Conservation (phyloP, 2,888 invertebrate species). For the Coecobrya sp. region DNA sequence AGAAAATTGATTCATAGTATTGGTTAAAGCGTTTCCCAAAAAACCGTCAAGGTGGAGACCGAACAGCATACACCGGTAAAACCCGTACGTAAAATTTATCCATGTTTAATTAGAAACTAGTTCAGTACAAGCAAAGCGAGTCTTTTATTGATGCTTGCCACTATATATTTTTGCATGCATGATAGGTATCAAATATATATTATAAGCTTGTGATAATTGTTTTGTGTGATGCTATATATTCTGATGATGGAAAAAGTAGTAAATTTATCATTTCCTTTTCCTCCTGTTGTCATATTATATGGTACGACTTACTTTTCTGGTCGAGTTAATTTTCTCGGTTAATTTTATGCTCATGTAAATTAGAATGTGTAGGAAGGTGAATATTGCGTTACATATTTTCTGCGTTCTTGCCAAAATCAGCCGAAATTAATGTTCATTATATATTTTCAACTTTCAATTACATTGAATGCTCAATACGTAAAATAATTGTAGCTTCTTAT, state of each 20-base stretch:
- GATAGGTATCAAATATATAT: background rate
- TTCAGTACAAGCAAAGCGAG: background rate
- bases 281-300: background rate
- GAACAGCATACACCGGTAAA: conserved; percentile 80
- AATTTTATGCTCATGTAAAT: background rate
- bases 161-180: conserved; percentile 38
- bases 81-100: conserved; percentile 72
- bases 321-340: conserved; percentile 18
- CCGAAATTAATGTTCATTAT: background rate
- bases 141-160: background rate
- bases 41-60: conserved; percentile 79
- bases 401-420: background rate
- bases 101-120: background rate
- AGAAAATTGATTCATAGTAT: background rate
- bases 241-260: background rate
- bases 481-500: conserved; percentile 10
- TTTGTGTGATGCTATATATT: background rate
- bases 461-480: background rate
- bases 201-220: background rate
- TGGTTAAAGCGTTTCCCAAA: conserved; percentile 34
- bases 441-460: background rate
- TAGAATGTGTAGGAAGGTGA: background rate
- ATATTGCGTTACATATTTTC: background rate
- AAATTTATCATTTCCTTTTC: background rate
- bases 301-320: background rate